Conservation (phyloP, 2,797 vertebrate genomes). For the Ciconia nigra region DNA sequence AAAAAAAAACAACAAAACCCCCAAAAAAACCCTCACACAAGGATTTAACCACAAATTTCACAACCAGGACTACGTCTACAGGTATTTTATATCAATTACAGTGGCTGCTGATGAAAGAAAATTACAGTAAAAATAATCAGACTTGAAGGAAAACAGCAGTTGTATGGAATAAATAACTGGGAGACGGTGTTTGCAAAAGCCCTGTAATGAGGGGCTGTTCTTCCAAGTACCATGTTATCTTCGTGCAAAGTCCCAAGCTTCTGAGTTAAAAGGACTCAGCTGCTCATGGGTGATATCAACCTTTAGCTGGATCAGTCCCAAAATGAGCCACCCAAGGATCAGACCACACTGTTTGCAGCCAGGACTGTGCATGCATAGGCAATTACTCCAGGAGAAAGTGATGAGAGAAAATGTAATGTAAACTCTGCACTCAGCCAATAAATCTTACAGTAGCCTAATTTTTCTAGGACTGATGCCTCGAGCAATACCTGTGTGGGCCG, state of each 20-base stretch:
- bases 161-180: not conserved
- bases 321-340: slow-evolving; percentile 58
- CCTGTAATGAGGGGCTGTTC: not conserved
- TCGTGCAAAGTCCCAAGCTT: not conserved
- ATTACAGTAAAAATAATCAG: not conserved
- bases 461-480: slow-evolving; percentile 51
- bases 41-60: slow-evolving; percentile 1
- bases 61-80: not conserved
- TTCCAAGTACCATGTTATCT: not conserved
- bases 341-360: slow-evolving; percentile 62
- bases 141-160: not conserved
- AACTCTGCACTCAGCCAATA: slow-evolving; percentile 65
- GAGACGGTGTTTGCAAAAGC: not conserved
- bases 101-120: slow-evolving; percentile 45
- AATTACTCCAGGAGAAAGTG: slow-evolving; percentile 59
- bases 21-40: not conserved
- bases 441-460: slow-evolving; percentile 70
- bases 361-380: slow-evolving; percentile 57
- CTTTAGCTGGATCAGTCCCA: slow-evolving; percentile 43
- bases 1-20: too few relatives aligned
- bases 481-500: slow-evolving; percentile 68
- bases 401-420: slow-evolving; percentile 67
- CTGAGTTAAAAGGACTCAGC: slow-evolving; percentile 37
- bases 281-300: slow-evolving; percentile 44
- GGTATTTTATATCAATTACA: slow-evolving; percentile 36